phyloP scores from a whole-genome alignment of 2,888 invertebrate genomes.

The Pristionchus mayeri region DNA sequence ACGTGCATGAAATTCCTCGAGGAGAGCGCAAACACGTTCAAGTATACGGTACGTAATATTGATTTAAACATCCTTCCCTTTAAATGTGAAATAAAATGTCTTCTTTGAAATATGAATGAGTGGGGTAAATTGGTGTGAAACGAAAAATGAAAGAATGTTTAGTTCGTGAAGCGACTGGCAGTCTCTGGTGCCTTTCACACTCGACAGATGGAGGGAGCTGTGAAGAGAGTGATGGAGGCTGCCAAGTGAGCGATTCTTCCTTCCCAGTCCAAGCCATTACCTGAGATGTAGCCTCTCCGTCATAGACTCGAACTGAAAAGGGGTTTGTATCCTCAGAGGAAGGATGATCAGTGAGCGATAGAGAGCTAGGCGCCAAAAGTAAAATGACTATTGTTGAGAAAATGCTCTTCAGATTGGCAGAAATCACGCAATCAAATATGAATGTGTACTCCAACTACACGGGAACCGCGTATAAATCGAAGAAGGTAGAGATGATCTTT shows the following conservation, averaged over 20 bases:
- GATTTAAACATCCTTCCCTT: no score
- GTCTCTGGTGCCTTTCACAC: constrained; percentile 75
- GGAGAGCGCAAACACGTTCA: constrained; percentile 66
- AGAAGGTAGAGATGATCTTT: constrained; percentile 51
- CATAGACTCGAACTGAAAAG: no score
- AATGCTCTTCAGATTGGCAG: constrained; percentile 48
- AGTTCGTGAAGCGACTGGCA: constrained; percentile 70
- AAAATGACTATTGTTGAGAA: not conserved
- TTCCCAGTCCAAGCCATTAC: no score
- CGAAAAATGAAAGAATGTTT: not conserved
- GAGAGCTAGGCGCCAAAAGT: no score
- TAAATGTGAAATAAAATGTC: not conserved
- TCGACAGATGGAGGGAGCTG: constrained; percentile 68
- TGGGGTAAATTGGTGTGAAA: not conserved
- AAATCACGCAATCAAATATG: constrained; percentile 58
- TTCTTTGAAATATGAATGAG: not conserved
- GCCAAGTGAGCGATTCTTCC: constrained; percentile 26
- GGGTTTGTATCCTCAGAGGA: no score
- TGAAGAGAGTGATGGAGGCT: constrained; percentile 54
- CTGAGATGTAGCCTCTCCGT: no score
- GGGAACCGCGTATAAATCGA: constrained; percentile 66
- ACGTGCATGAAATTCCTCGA: constrained; percentile 67
- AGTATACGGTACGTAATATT: constrained; percentile 55
- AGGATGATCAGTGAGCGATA: no score
- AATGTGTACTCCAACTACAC: constrained; percentile 75